Percentiles rank a stretch among this genome's conserved stretches.
phyloP scores from a whole-genome alignment of 2,113 vertebrate species.

The Lepus timidus region DNA sequence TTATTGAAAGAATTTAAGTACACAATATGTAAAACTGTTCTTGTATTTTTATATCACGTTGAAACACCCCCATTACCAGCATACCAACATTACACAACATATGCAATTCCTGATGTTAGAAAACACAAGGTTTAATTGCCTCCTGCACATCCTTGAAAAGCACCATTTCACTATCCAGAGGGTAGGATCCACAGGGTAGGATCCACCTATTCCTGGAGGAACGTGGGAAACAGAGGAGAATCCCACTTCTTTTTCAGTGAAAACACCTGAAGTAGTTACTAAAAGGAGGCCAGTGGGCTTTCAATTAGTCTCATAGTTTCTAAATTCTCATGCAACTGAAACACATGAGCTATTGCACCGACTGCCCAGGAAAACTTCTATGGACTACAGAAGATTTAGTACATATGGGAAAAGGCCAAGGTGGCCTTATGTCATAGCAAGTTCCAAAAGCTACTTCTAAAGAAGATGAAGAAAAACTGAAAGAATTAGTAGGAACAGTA shows the following conservation, averaged over 20 bases:
- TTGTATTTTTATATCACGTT: slow-evolving; percentile 18
- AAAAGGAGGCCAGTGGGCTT: slow-evolving; percentile 43
- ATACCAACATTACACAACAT: neutral
- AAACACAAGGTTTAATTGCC: neutral
- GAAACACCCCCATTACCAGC: neutral
- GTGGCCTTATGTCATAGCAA: neutral
- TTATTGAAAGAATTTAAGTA: slow-evolving; percentile 23
- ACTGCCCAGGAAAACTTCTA: neutral
- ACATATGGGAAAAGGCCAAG: neutral
- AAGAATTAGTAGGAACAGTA: neutral
- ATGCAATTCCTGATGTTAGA: neutral
- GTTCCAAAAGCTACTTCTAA: neutral
- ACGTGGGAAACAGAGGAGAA: neutral
- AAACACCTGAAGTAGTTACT: slow-evolving; percentile 47
- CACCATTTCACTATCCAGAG: neutral
- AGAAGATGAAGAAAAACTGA: neutral
- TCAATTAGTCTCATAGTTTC: slow-evolving; percentile 72
- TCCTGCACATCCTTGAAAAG: neutral
- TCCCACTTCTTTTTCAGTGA: neutral
- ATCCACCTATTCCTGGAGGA: neutral
- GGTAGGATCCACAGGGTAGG: neutral
- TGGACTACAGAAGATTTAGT: neutral
- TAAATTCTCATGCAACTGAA: slow-evolving; percentile 59
- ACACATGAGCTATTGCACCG: neutral
- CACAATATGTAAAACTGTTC: neutral